Evolutionary conservation across 2,113 vertebrate genomes (phyloP), one percentile per base, ranked within the genome.

Genomic region (Tauraco erythrolophus): DNA sequence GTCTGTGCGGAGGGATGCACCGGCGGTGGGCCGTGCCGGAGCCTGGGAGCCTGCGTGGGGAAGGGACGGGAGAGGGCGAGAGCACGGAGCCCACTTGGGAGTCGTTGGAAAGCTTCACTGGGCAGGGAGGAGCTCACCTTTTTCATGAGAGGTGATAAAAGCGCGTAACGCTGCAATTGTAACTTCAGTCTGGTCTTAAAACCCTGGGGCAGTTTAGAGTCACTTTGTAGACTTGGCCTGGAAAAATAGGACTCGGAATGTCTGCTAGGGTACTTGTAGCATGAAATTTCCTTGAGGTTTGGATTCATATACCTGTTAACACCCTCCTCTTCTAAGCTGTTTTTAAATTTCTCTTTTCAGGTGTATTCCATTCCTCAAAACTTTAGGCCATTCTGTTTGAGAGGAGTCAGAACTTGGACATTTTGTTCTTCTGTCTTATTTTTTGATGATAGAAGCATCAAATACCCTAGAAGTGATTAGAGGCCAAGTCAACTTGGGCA

Each of bases 151-250:
- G 48, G 18, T 50, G 31, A 18, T 39, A 70, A 64, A 62, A 69
- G 31, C 31, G 14, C 0, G 0, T 39, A 8, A 14, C 0, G 1
- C 14, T 50, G 31, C 30, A 45, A 37, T 14, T 14, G 1, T 4
- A 68, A 28, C 18, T 39, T 51, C 3, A 21, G 53, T 22, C 14
- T 54, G 17, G 14, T n/a, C 7, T 70, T 61, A 30, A 11, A 51
- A 1, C 31, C 5, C 30, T 35, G 33, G 30, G 25, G 53, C 35
- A 70, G 37, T 2, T 33, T 7, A 24, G 6, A 30, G 22, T 14
- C 0, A 13, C 11, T n/a, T 16, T 54, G n/a, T n/a, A n/a, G n/a
- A n/a, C n/a, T 79, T 30, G 50, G 31, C 68, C 18, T 35, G 22
- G 39, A 60, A 77, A 70, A 76, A 35, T 4, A 82, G 27, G 24